Evolutionary conservation across 2,888 invertebrate species (phyloP).

Genomic region (Dicranocentrus wangi): DNA sequence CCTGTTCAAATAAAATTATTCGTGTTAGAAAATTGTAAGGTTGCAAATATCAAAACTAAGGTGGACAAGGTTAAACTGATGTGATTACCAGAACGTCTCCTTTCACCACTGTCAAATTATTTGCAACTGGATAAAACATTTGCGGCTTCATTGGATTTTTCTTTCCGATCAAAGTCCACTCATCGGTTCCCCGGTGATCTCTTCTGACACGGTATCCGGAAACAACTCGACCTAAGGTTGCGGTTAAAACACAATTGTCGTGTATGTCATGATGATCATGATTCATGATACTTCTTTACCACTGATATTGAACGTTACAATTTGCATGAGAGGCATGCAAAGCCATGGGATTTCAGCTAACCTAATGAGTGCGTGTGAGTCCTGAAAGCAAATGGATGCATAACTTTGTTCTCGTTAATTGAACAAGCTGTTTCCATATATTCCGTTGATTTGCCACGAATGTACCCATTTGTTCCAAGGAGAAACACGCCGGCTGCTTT

Average conservation of each 20-base stretch:
- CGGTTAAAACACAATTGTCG: too few relatives aligned
- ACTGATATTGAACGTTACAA: too few relatives aligned
- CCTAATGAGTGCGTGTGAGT: constrained; percentile 95
- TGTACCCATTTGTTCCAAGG: constrained; percentile 88
- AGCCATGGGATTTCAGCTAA: too few relatives aligned
- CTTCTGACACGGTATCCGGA: constrained; percentile 85
- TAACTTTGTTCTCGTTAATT: constrained; percentile 84
- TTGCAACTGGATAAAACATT: constrained; percentile 91
- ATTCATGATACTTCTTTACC: too few relatives aligned
- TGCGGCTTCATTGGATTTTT: constrained; percentile 88
- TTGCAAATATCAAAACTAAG: too few relatives aligned
- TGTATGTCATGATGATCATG: too few relatives aligned
- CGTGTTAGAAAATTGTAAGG: too few relatives aligned
- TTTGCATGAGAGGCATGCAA: too few relatives aligned
- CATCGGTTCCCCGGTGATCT: constrained; percentile 78
- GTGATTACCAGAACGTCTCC: constrained; percentile 84
- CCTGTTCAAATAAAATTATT: constrained; percentile 76
- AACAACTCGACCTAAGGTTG: constrained; percentile 82
- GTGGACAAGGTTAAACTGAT: too few relatives aligned
- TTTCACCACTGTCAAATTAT: constrained; percentile 78
- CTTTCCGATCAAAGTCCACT: constrained; percentile 90
- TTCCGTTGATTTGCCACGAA: constrained; percentile 82
- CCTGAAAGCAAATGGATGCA: constrained; percentile 96
- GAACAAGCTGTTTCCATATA: constrained; percentile 94
- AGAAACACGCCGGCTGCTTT: constrained; percentile 94